Base-by-base conservation (phyloP, 2,113 vertebrate genomes). In the Paraplagusia blochii region DNA sequence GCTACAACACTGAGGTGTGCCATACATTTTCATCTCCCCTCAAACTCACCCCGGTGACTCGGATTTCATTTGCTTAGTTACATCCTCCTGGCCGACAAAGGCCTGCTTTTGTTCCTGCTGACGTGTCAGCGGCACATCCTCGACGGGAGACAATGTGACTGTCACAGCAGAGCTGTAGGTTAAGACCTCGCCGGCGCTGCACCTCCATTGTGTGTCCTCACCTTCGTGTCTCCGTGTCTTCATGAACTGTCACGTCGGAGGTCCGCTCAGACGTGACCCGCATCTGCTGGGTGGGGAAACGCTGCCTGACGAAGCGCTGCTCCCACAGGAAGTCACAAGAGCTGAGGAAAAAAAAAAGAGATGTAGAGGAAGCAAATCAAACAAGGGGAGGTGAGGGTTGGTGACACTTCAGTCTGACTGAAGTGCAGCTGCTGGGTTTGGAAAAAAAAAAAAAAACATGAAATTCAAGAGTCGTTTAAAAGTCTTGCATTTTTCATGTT, bases 61-160 rank as follows among this genome's bases (percentile, higher is more conserved):
- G 4, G 53, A 15, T 66, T 67, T 49, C 50, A 74, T 76, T 73
- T 72, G 77, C 78, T 71, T 9, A 18, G 68, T 12, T 52, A 44
- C 74, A 54, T 75, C 79, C 77, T 76, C 46, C 50, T 13, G 10
- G 10, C 10, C 22, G 6, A 29, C 22, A 29, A 5, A 15, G 11
- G 49, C 52, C 63, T 47, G 67, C 61, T 80, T 86, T 88, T 82
- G 89, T 83, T 82, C 50, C 60, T 54, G 45, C 18, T 7, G 39
- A 54, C 58, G 69, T 73, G 69, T 63, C 67, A 60, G 67, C 56
- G 45, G 47, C 42, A 74, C 73, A 58, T 83, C 66, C 76, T 67
- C 52, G 13, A 15, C 60, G 81, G 84, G 85, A 69, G 63, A 29
- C 17, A 44, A 65, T 75, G 81, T 87, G 84, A 85, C 66, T 56